Percentiles rank a stretch among this genome's conserved stretches.
Conservation (phyloP, 2,113 vertebrate genomes). For the Hypomesus transpacificus region DNA sequence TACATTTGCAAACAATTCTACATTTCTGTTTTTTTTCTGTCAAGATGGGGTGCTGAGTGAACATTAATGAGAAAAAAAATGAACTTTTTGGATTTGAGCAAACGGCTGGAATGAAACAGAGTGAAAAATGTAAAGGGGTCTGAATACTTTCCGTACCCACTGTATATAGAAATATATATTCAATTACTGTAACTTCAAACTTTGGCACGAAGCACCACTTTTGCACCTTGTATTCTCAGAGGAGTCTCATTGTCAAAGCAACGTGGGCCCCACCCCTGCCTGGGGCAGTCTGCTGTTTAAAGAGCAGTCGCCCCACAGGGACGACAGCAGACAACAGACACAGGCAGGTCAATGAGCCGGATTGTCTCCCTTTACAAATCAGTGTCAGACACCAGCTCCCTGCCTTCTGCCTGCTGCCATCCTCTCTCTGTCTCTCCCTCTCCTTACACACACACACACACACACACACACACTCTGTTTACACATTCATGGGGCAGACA, state of each 20-base stretch:
- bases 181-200: background rate
- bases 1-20: no score
- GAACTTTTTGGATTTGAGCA: no score
- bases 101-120: no score
- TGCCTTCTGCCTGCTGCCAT: constrained; percentile 67
- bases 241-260: constrained; percentile 74
- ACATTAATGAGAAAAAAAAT: no score
- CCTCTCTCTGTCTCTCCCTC: constrained; percentile 6
- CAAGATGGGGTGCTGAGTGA: no score
- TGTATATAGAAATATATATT: no score
- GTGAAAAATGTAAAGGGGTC: no score
- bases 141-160: no score
- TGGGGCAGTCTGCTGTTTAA: constrained; percentile 69
- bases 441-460: constrained; percentile 17
- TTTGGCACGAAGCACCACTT: constrained; percentile 17
- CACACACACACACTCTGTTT: constrained; percentile 8
- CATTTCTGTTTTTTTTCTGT: no score
- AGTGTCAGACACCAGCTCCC: constrained; percentile 74
- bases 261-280: constrained; percentile 40
- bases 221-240: constrained; percentile 35
- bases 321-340: constrained; percentile 71
- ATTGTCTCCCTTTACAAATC: constrained; percentile 77
- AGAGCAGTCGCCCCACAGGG: constrained; percentile 46
- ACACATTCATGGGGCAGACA: constrained; percentile 45
- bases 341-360: constrained; percentile 67